Evolutionary conservation across 2,113 vertebrate species (phyloP), one percentile per base, ranked within the genome.

Genomic region (Ceyx melanurus): DNA sequence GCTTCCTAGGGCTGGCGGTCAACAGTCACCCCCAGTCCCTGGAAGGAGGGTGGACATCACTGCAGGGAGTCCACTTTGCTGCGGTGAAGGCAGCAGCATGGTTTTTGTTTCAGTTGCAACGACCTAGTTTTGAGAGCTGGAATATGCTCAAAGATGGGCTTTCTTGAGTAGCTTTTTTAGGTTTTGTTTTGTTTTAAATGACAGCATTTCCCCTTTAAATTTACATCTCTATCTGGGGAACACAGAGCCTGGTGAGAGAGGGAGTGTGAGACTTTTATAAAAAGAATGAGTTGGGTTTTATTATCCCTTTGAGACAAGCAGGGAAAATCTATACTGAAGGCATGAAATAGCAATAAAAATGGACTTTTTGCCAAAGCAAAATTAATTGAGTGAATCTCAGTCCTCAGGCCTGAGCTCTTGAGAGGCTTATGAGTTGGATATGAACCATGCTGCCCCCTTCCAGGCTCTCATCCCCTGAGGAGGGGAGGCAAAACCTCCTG

Each of bases 301-400:
- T 97, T 95, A 93, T 95, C 96, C 97, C 97, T 98, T 96, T 97
- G 97, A 98, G 96, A 97, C 78, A 71, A 96, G 95, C 91, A 92
- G 96, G 97, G 97, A 97, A 98, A 97, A 97, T 96, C 97, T 97
- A 97, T 95, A 97, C 96, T 58, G 64, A 95, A 95, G 95, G 94
- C 97, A 94, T 73, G 43, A 97, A 98, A 97, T 96, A 97, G 97
- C 96, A 96, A 93, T 94, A 93, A 97, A 98, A 97, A 96, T 94
- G 95, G 97, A 97, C 85, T 64, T 96, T 97, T 97, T 96, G 96
- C 95, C 96, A 97, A 97, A 97, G 96, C 93, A 95, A 97, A 97
- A 97, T 97, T 97, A 96, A 97, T 92, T 93, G 95, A 97, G 93
- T 95, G 82, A 91, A 94, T 95, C 93, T 96, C 82, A 79, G 82